Evolutionary conservation across 2,113 vertebrate genomes (phyloP), one percentile per base, ranked within the genome.

Genomic region (Campylomormyrus numenius): DNA sequence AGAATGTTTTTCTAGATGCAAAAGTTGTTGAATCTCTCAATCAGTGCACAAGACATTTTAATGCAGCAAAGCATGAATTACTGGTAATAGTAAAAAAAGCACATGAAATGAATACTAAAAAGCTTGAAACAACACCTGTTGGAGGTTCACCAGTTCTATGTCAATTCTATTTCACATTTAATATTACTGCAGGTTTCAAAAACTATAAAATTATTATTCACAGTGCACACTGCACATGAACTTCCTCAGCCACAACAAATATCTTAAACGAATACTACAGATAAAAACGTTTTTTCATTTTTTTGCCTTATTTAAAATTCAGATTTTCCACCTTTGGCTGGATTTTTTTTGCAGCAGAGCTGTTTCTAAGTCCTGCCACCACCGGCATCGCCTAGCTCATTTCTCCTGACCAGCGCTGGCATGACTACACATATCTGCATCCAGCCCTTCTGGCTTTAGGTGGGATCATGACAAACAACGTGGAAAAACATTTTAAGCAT

Each of bases 61-160:
- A 50, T 58, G 24, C 45, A 91, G 70, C 45, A 88, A 62, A 89
- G 86, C 50, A 90, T 91, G 27, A 86, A 91, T 92, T 92, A 93
- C 90, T 91, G 88, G 91, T 62, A 87, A 90, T 90, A 90, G 91
- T 91, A 58, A 91, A 93, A 94, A 91, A 91, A 92, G 90, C 90
- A 90, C 91, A 92, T 91, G 90, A 91, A 93, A 90, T 91, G n/a
- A 66, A 66, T 90, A 15, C 90, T n/a, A 39, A 88, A 56, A 46
- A 91, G n/a, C 56, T 39, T 62, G 9, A 53, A 46, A 45, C 56
- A 19, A 56, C 89, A 89, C n/a, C 91, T 80, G 74, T 80, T 80
- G 74, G 74, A 35, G 90, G 48, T 87, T 85, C 24, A 24, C 83
- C 45, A 49, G 17, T 11, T 85, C 35, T 45, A 13, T 46, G 80